phyloP scores from a whole-genome alignment of 2,888 invertebrate genomes.

The Drosophila recens region DNA sequence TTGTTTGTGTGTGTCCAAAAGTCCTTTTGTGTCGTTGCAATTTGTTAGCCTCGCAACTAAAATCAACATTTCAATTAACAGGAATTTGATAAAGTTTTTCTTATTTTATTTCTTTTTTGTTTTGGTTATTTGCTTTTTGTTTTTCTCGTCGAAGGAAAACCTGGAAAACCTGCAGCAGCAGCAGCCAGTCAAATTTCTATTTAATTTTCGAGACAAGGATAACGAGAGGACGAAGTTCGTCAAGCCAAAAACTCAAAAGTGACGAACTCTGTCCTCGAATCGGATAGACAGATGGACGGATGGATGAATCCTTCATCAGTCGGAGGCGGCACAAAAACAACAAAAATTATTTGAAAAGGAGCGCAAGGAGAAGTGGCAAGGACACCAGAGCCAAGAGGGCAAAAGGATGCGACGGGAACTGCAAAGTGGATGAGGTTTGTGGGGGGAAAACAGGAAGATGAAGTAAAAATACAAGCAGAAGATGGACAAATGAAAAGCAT shows the following conservation, averaged over 20 bases:
- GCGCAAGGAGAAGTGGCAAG: constrained; percentile 17
- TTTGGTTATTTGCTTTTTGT: constrained; percentile 5
- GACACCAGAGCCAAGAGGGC: constrained; percentile 45
- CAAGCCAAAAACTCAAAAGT: constrained; percentile 72
- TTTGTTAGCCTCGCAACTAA: constrained; percentile 50
- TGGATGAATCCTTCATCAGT: constrained; percentile 49
- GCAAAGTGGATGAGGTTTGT: constrained; percentile 15
- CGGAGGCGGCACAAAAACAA: constrained; percentile 39
- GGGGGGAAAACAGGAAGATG: constrained; percentile 22
- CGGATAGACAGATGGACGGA: constrained; percentile 16
- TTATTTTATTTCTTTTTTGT: constrained; percentile 2
- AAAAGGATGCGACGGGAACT: constrained; percentile 26
- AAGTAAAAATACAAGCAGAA: constrained; percentile 55
- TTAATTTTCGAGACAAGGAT: constrained; percentile 44
- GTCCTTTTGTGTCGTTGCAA: constrained; percentile 28
- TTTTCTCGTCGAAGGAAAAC: constrained; percentile 12
- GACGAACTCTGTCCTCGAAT: constrained; percentile 64
- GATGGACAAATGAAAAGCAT: constrained; percentile 78
- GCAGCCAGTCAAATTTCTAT: constrained; percentile 52
- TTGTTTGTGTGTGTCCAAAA: constrained; percentile 2
- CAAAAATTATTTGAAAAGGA: constrained; percentile 46
- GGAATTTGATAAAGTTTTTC: constrained; percentile 65
- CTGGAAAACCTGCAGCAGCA: constrained; percentile 27
- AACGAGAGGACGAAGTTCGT: constrained; percentile 68
- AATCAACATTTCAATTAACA: constrained; percentile 75